These are phyloP conservation scores for Drosophila sordidula DNA, from an alignment of 2,888 invertebrate species.

Conservation along the genomic window DNA sequence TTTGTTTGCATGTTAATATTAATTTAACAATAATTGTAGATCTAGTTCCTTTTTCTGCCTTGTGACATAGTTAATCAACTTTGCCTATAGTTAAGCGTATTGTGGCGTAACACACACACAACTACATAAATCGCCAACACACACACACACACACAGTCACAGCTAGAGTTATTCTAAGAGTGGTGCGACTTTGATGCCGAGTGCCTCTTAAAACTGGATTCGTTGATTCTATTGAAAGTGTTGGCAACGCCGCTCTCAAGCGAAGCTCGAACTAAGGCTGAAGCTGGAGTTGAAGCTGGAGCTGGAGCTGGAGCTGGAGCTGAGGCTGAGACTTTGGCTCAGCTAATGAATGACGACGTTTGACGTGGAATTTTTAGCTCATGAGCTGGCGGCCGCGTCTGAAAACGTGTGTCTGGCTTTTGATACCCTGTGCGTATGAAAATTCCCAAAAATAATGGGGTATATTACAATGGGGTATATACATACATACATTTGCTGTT, in stretches of 20 bases:
- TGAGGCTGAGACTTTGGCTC: slow-evolving; percentile 1
- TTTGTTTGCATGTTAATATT: too few species aligned
- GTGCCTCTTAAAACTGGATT: slow-evolving; percentile 67
- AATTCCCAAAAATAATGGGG: background rate
- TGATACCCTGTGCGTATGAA: background rate
- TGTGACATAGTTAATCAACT: slow-evolving; percentile 8
- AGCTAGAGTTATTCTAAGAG: slow-evolving; percentile 39
- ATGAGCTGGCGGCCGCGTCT: slow-evolving; percentile 56
- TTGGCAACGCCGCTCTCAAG: slow-evolving; percentile 33
- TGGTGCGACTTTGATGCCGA: slow-evolving; percentile 38
- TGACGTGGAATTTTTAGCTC: slow-evolving; percentile 74
- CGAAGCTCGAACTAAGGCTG: slow-evolving; percentile 6
- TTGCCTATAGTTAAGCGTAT: slow-evolving; percentile 1
- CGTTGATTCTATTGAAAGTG: slow-evolving; percentile 78
- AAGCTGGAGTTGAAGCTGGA: background rate
- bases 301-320: slow-evolving; percentile 5
- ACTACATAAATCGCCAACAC: slow-evolving; percentile 10
- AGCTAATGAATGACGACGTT: slow-evolving; percentile 74
- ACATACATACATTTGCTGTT: too few species aligned
- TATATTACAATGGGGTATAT: background rate
- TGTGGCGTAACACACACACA: slow-evolving; percentile 2
- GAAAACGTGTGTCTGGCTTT: slow-evolving; percentile 27
- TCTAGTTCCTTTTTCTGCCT: too few species aligned
- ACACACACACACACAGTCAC: slow-evolving; percentile 1
- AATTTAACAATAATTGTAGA: too few species aligned